Conservation (phyloP, 2,888 invertebrate species). For the Lucinisca nassula region DNA sequence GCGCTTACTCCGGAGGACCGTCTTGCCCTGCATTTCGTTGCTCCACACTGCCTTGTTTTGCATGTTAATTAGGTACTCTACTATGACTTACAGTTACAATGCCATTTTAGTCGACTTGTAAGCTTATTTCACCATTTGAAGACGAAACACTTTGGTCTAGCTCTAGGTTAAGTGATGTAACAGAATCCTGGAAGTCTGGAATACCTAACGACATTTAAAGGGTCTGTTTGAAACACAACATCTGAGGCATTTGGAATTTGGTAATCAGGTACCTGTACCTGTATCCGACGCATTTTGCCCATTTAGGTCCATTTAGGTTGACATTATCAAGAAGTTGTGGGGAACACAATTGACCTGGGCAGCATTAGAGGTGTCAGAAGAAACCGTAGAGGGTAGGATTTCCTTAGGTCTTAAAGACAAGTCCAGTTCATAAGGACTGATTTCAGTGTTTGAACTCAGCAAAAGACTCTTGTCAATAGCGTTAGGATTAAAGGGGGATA, state of each 20-base stretch:
- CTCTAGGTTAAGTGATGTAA: neutral
- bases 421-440: neutral
- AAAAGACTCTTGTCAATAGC: slow-evolving; percentile 14
- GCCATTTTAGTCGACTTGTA: neutral
- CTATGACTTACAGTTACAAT: neutral
- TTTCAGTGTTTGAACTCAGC: neutral
- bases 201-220: no score
- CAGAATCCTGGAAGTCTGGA: neutral
- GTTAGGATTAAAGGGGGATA: slow-evolving; percentile 18
- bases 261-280: no score
- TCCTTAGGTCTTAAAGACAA: neutral
- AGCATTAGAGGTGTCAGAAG: neutral
- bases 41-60: neutral
- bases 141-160: neutral
- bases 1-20: neutral
- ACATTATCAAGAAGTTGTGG: no score
- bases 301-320: no score
- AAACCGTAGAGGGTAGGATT: neutral
- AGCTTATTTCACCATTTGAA: neutral
- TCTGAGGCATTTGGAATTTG: no score
- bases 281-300: no score
- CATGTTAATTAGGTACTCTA: neutral
- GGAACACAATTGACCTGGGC: no score
- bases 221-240: no score
- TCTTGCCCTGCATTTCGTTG: neutral